A percentile compares a stretch with the other conserved stretches of the same genome.
phyloP scores from a whole-genome alignment of 1,140 invertebrate species.

The Triops longicaudatus region DNA sequence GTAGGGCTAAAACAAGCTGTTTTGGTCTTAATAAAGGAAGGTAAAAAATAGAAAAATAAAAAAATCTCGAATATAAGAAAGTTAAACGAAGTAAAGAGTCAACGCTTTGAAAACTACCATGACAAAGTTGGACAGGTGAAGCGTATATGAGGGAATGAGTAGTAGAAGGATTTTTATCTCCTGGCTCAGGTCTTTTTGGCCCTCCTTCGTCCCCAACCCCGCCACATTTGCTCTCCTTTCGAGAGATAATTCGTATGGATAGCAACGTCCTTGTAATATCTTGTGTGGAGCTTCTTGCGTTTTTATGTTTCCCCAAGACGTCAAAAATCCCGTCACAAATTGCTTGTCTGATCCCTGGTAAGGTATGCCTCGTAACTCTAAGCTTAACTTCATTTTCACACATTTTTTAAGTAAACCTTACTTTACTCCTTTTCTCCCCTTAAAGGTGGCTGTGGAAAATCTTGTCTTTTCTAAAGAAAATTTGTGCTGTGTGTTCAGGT shows the following conservation, averaged over 20 bases:
- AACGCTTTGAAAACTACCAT: not conserved
- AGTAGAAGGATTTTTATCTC: not conserved
- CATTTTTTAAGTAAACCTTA: not conserved
- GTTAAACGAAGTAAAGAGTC: not conserved
- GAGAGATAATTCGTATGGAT: not conserved
- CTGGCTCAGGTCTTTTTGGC: no score
- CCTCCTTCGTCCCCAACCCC: not conserved
- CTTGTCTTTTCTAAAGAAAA: not conserved
- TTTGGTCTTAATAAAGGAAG: not conserved
- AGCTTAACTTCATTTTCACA: not conserved
- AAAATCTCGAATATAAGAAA: not conserved
- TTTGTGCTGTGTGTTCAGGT: not conserved
- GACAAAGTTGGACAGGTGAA: not conserved
- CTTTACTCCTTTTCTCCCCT: not conserved
- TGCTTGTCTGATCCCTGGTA: not conserved
- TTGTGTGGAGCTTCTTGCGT: not conserved
- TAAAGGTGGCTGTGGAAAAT: not conserved
- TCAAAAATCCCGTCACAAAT: constrained; percentile 6
- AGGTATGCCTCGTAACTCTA: not conserved
- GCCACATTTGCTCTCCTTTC: not conserved
- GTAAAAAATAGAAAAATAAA: not conserved
- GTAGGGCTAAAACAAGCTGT: not conserved
- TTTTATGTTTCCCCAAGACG: not conserved
- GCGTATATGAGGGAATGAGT: not conserved
- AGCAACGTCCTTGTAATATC: not conserved